phyloP scores from a whole-genome alignment of 1,140 invertebrate species.

The Panonychus citri region DNA sequence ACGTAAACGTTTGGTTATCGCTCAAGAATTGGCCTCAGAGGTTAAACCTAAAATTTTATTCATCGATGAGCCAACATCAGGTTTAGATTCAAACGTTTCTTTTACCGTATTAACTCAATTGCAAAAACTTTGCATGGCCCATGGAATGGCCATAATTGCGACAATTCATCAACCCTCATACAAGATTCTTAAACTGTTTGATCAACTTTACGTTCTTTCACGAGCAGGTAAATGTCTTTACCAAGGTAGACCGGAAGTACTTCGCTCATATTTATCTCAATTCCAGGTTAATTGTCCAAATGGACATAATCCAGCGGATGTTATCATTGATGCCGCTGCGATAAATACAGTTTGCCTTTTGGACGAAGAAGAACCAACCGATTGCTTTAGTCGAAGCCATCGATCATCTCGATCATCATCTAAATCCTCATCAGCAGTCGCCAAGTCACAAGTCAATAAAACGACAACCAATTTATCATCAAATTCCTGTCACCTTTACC shows the following conservation, averaged over 20 bases:
- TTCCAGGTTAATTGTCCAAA: neutral
- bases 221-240: conserved; percentile 15
- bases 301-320: conserved; percentile 3
- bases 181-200: conserved; percentile 7
- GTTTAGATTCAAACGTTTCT: conserved; percentile 35
- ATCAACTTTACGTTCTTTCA: conserved; percentile 8
- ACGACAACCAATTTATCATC: no score
- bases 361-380: neutral
- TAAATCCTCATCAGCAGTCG: neutral
- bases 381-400: neutral
- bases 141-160: conserved; percentile 2
- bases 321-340: neutral
- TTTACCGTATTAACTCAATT: neutral
- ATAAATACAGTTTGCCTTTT: neutral
- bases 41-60: conserved; percentile 1
- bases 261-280: neutral
- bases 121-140: neutral
- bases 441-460: no score
- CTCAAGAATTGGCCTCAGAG: conserved; percentile 36
- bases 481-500: no score
- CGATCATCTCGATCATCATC: neutral
- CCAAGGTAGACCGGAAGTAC: conserved; percentile 14
- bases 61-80: conserved; percentile 24
- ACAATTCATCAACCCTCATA: conserved; percentile 9
- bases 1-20: conserved; percentile 71